Evolutionary conservation across 2,888 invertebrate species (phyloP).

Genomic region (Apodemia hepburni): DNA sequence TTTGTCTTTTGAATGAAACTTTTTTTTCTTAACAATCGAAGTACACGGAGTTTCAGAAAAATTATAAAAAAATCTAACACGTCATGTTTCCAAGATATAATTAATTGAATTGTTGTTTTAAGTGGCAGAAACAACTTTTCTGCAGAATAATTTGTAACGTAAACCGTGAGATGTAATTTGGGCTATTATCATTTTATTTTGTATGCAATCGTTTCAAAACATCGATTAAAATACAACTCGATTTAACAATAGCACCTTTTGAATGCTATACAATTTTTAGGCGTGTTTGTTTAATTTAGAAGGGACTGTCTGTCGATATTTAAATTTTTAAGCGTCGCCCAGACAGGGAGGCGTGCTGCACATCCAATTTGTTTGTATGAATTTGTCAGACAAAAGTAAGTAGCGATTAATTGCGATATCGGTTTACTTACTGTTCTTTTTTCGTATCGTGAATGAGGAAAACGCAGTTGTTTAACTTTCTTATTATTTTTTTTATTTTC

Average conservation of each 20-base stretch:
- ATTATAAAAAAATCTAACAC: too few relatives aligned
- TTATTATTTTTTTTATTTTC: not conserved
- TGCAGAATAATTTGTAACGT: too few relatives aligned
- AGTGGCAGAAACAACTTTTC: too few relatives aligned
- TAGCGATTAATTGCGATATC: slow-evolving; percentile 36
- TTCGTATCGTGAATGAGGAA: slow-evolving; percentile 4
- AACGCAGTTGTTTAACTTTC: not conserved
- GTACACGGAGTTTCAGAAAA: too few relatives aligned
- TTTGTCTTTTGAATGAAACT: too few relatives aligned
- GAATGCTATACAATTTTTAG: slow-evolving; percentile 47
- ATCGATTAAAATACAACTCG: not conserved
- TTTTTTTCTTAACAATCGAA: too few relatives aligned
- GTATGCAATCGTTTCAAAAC: slow-evolving; percentile 25
- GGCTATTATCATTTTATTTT: too few relatives aligned
- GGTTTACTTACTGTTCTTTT: slow-evolving; percentile 23
- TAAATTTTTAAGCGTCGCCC: slow-evolving; percentile 71
- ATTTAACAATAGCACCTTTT: not conserved
- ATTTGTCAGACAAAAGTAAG: slow-evolving; percentile 51
- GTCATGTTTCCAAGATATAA: too few relatives aligned
- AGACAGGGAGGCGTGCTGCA: slow-evolving; percentile 46
- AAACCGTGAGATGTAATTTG: too few relatives aligned
- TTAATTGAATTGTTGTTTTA: too few relatives aligned
- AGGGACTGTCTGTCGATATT: slow-evolving; percentile 70
- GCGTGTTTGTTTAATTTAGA: slow-evolving; percentile 62
- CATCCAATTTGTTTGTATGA: slow-evolving; percentile 65